These are phyloP conservation scores for Leptodactylus fuscus DNA, from an alignment of 2,113 vertebrate species.

Conservation along the genomic window DNA sequence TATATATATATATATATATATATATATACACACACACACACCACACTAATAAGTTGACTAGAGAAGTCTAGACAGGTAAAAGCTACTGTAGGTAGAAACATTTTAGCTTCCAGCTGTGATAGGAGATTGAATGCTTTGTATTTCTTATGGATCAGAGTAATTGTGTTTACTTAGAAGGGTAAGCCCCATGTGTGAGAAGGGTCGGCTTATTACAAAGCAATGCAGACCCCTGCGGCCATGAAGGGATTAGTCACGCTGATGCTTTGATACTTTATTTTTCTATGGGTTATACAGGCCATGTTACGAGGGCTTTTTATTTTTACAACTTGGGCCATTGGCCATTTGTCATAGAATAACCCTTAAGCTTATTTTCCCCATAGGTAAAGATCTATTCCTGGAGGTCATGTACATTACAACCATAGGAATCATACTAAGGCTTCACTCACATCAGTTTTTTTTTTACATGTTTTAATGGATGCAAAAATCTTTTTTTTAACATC, in stretches of 20 bases:
- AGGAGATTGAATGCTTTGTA: neutral
- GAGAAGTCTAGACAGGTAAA: neutral
- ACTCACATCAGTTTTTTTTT: no score
- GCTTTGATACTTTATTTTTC: neutral
- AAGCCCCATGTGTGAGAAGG: conserved; percentile 11
- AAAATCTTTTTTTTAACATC: no score
- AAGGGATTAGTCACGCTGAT: conserved; percentile 1
- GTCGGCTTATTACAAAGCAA: conserved; percentile 6
- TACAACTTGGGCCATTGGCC: neutral
- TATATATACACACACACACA: no score
- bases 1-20: no score
- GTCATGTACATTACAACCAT: neutral
- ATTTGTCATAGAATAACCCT: neutral
- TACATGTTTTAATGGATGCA: no score
- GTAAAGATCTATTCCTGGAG: neutral
- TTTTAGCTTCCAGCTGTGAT: conserved; percentile 22
- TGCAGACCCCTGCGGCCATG: conserved; percentile 19
- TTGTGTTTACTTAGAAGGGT: conserved; percentile 31
- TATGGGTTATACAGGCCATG: neutral
- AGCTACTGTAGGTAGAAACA: conserved; percentile 9
- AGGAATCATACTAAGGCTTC: no score
- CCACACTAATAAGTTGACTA: no score
- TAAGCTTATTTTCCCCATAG: neutral
- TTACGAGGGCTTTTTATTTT: neutral
- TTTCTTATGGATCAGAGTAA: conserved; percentile 17